Evolutionary conservation across 2,797 vertebrate genomes (phyloP), one percentile per base, ranked within the genome.

Genomic region (Eidolon dupreanum): DNA sequence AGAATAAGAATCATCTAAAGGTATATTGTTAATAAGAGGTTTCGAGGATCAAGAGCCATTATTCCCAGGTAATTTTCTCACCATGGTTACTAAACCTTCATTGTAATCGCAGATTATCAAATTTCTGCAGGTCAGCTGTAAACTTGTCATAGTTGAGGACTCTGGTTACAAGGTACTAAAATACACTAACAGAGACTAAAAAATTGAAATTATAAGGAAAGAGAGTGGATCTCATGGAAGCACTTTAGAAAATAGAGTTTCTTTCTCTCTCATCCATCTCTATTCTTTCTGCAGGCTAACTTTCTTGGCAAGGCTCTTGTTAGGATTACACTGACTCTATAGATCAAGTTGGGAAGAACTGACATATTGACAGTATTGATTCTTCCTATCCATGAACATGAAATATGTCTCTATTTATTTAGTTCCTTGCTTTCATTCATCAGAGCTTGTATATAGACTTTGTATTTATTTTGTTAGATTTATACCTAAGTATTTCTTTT

Each of bases 41-140:
- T 75, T 74, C 75, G 36, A 73, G 17, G 28, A 71, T 2, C 55
- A 31, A 88, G 19, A 86, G 33, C 13, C 51, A 63, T 43, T 81
- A 43, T 49, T 92, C 31, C 79, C 22, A 38, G 31, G 15, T n/a
- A 82, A 71, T 75, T 94, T 89, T 96, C 79, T 85, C n/a, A 95
- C 6, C n/a, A 33, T 74, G 43, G 36, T 88, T 71, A 75, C 75
- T 43, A 70, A 74, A 59, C 38, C 84, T 79, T 43, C 10, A 10
- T 9, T 51, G 53, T 70, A 75, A 77, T 46, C 8, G 73, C 33
- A 88, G 26, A 49, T 43, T 12, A 84, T 87, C 31, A 65, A 59
- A 77, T 75, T 33, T 87, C 36, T 38, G 46, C 4, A 86, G 53
- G 31, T 89, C 51, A 77, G 68, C 46, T 87, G 26, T 81, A 73